phyloP scores from a whole-genome alignment of 2,113 vertebrate species.

The Asarcornis scutulata region DNA sequence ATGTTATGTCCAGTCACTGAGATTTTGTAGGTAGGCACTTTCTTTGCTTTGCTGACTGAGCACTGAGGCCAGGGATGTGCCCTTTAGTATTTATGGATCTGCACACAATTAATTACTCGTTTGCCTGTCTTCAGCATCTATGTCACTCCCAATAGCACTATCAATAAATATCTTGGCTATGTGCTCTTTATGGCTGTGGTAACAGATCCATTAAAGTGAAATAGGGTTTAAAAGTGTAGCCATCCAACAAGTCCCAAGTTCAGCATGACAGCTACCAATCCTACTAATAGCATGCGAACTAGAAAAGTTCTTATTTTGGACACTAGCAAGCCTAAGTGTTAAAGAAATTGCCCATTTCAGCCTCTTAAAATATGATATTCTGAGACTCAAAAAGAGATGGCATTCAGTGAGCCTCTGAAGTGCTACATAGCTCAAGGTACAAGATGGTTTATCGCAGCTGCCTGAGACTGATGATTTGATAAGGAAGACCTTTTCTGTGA shows the following conservation, averaged over 20 bases:
- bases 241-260: background rate
- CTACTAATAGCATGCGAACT: background rate
- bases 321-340: background rate
- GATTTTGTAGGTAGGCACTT: background rate
- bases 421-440: background rate
- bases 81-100: background rate
- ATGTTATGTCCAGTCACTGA: background rate
- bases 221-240: background rate
- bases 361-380: background rate
- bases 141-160: background rate
- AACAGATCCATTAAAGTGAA: background rate
- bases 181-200: background rate
- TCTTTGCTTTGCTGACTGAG: background rate
- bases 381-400: background rate
- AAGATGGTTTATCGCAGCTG: background rate
- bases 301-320: background rate
- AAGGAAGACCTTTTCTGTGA: background rate
- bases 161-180: background rate
- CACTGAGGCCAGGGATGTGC: background rate
- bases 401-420: background rate
- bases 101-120: background rate
- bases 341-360: background rate
- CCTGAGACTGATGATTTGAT: background rate
- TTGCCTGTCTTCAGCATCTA: background rate
- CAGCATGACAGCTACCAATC: background rate